These are phyloP conservation scores for Falco rusticolus DNA, from an alignment of 2,797 vertebrate genomes.

Conservation along the genomic window DNA sequence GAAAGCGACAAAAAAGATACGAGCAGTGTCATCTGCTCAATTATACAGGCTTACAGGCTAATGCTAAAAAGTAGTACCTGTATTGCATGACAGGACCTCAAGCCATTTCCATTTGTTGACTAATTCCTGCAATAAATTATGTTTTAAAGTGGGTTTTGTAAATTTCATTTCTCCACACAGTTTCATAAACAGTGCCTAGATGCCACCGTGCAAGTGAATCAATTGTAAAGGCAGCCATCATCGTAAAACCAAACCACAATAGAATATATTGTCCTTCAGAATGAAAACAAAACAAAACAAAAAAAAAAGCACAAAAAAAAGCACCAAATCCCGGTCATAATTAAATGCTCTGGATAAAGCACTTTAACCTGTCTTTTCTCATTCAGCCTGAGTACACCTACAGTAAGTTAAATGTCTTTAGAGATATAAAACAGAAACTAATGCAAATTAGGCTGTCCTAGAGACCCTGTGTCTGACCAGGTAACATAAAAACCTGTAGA, in stretches of 20 bases:
- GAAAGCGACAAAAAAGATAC: background rate
- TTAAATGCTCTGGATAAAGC: background rate
- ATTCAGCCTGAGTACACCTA: background rate
- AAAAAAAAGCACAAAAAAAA: background rate
- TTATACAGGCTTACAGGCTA: background rate
- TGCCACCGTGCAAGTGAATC: background rate
- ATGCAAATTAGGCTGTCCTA: background rate
- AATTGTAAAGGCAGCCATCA: background rate
- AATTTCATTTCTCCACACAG: background rate
- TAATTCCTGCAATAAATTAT: background rate
- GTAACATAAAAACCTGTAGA: background rate
- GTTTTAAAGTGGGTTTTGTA: background rate
- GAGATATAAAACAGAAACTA: background rate
- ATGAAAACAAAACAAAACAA: background rate
- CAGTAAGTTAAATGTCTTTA: background rate
- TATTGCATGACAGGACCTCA: background rate
- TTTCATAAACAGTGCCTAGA: background rate
- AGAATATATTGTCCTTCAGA: background rate
- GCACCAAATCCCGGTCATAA: background rate
- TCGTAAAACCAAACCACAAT: background rate
- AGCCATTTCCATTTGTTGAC: background rate
- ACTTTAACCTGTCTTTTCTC: background rate
- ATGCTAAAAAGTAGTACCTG: background rate
- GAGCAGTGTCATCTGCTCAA: background rate
- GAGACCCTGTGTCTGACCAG: background rate